These are phyloP conservation scores for Rhinoptilus africanus DNA, from an alignment of 2,113 vertebrate genomes.

Conservation along the genomic window DNA sequence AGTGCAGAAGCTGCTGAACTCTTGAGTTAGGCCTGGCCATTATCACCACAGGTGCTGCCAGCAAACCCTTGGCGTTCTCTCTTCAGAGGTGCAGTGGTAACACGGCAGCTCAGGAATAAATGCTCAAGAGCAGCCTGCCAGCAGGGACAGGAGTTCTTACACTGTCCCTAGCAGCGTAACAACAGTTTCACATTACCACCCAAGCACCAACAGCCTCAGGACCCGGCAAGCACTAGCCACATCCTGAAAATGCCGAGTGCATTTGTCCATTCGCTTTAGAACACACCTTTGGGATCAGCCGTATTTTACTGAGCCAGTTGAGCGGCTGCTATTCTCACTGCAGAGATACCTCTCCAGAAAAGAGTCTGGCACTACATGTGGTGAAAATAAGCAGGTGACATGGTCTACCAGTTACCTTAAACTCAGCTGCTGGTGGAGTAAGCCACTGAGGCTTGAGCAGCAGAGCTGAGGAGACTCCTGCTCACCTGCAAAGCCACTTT, in stretches of 20 bases:
- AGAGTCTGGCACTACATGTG: background rate
- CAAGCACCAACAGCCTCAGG: background rate
- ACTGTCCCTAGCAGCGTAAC: background rate
- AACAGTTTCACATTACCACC: background rate
- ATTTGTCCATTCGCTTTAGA: background rate
- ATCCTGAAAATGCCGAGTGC: accelerated
- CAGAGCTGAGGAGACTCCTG: background rate
- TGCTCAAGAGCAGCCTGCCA: background rate
- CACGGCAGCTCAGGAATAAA: background rate
- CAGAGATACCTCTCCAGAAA: background rate
- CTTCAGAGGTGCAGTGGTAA: background rate
- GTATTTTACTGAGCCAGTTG: background rate
- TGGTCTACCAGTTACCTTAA: background rate
- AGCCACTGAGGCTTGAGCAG: background rate
- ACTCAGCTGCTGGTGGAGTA: background rate
- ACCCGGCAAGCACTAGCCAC: background rate
- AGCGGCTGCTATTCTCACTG: background rate
- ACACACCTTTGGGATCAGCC: background rate
- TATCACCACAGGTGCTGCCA: background rate
- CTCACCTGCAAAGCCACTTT: background rate
- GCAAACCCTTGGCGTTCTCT: background rate
- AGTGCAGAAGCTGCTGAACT: background rate
- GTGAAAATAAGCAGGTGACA: background rate
- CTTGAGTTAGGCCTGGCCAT: background rate
- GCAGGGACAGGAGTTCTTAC: background rate